Conservation (phyloP, 2,113 vertebrate species). For the Anguilla rostrata region DNA sequence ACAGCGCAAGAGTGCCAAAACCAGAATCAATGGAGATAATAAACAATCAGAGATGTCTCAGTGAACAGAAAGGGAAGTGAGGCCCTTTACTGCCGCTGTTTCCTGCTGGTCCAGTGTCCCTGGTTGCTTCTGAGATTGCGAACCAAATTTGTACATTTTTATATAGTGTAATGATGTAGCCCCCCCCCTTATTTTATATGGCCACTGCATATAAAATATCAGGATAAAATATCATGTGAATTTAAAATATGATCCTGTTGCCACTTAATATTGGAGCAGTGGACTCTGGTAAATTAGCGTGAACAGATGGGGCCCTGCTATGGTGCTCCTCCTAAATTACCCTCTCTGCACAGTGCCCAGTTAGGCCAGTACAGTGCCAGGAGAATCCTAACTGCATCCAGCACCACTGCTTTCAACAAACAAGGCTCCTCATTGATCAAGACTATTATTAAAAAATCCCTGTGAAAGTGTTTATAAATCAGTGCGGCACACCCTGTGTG, state of each 20-base stretch:
- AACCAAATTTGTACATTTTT: no score
- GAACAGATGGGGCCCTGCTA: constrained; percentile 41
- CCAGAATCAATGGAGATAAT: no score
- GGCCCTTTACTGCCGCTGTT: not conserved
- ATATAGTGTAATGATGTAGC: no score
- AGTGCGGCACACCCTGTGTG: not conserved
- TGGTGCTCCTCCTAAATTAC: constrained; percentile 32
- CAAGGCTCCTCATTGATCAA: not conserved
- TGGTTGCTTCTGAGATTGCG: not conserved
- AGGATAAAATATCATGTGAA: not conserved
- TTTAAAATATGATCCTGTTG: not conserved
- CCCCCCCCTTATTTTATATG: not conserved
- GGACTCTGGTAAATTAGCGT: constrained; percentile 14
- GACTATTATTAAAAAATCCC: not conserved
- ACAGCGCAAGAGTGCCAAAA: no score
- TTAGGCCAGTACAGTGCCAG: constrained; percentile 27
- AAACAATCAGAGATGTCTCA: no score
- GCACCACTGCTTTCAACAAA: constrained; percentile 17
- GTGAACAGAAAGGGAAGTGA: not conserved
- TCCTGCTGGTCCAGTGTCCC: not conserved
- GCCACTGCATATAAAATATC: not conserved
- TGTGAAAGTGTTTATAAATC: not conserved
- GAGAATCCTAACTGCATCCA: constrained; percentile 25
- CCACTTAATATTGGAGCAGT: not conserved
- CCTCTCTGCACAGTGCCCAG: constrained; percentile 27